These are phyloP conservation scores for Pachycephala philippinensis DNA, from an alignment of 2,113 vertebrate species.

Conservation along the genomic window DNA sequence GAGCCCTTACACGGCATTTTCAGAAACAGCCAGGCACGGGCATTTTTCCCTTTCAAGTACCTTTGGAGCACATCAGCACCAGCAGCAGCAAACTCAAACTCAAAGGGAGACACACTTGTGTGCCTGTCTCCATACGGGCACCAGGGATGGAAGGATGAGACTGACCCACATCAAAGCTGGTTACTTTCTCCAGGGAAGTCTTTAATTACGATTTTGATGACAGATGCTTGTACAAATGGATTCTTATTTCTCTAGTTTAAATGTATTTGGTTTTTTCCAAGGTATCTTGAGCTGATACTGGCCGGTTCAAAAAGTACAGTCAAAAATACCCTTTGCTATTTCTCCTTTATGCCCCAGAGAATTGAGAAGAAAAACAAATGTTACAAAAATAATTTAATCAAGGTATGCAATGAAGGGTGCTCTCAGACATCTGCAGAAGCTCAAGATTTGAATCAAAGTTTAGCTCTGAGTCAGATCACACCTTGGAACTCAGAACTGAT, in stretches of 20 bases:
- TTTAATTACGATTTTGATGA: not conserved
- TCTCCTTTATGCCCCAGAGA: not conserved
- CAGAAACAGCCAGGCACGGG: not conserved
- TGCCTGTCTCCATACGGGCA: not conserved
- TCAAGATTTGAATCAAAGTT: not conserved
- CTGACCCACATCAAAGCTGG: not conserved
- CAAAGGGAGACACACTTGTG: not conserved
- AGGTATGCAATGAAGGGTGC: not conserved
- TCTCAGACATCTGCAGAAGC: not conserved
- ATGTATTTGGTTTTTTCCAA: not conserved
- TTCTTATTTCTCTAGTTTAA: not conserved
- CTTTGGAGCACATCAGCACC: not conserved
- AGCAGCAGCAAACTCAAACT: not conserved
- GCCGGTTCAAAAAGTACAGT: not conserved
- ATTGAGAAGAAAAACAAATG: not conserved
- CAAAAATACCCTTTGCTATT: constrained; percentile 1
- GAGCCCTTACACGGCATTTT: not conserved
- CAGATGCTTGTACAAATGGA: not conserved
- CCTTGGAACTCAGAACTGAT: not conserved
- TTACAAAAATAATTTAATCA: not conserved
- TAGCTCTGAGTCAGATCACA: constrained; percentile 40
- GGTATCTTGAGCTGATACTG: not conserved
- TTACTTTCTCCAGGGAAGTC: not conserved
- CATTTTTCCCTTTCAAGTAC: not conserved
- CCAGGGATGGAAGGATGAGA: not conserved